Evolutionary conservation across 1,140 invertebrate species (phyloP), one percentile per base, ranked within the genome.

Genomic region (Brachionus sp.): DNA sequence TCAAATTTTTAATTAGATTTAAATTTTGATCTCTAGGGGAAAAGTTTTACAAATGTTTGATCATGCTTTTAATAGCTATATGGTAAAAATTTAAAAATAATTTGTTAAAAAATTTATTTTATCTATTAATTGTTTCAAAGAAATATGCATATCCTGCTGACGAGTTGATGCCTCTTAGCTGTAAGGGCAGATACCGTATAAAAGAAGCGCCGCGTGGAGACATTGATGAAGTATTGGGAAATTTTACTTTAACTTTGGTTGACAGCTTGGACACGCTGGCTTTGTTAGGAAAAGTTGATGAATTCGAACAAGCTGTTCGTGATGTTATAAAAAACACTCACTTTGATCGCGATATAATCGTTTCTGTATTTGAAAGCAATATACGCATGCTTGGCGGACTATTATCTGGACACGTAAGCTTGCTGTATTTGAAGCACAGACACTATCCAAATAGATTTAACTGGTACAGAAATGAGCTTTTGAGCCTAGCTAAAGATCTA

Each of bases 341-440:
- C 83, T 98, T 98, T 89, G 95, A 98, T 89, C 93, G 92, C 85
- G 95, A 98, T 90, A 92, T 98, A 82, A 92, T 97, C 84, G 96
- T 99, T 13, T 98, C 96, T 0, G 94, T 99, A 6, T 99, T 99
- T 90, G 97, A 99, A 90, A 98, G 96, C 10, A 99, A 98, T 88
- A 98, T 98, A 86, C 90, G 97, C 84, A 93, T 98, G 90, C 90
- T 98, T 33, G 97, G 94, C 3, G 96, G 96, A 50, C 89, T 98
- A 44, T 87, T 98, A 3, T 96, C 95, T 57, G 95, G 93, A n/a
- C 97, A 98, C 89, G 93, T 98, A 84, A 90, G 98, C 68, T 93
- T 95, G 7, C 92, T 92, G 86, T 92, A 94, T 85, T 88, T 98
- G 50, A 93, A 95, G 88, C 91, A 92, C 33, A 87, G 86, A 85